Evolutionary conservation across 2,797 vertebrate species (phyloP), one percentile per base, ranked within the genome.

Genomic region (Pagetopsis macropterus): DNA sequence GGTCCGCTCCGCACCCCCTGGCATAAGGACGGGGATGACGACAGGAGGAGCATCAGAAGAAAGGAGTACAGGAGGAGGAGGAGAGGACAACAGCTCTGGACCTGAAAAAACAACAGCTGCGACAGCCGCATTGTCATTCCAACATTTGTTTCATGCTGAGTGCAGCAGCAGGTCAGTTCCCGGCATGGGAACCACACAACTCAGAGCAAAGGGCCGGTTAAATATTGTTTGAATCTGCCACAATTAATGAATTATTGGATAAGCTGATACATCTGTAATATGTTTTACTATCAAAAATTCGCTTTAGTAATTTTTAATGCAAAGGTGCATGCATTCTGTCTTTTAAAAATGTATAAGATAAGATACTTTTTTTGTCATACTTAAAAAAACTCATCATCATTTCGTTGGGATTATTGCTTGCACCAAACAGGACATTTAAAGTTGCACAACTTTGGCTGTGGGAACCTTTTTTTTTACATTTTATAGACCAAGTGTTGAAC

Each of bases 31-130:
- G 78, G 67, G n/a, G 61, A 75, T 56, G 70, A 75, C 27, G 62
- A 76, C 81, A 75, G 68, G 72, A 76, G n/a, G 58, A 81, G 84
- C 60, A 83, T 81, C 75, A 72, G 71, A 21, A 68, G 52, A 76
- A 70, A 87, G 74, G 72, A 72, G 71, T 82, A 80, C 65, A 79
- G 76, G 69, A 70, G 70, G 65, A 74, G 74, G 70, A 76, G 68
- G 56, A 76, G 78, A 76, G 77, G 72, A 87, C 75, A 81, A 87
- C 83, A 84, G 72, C 70, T 48, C 70, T 67, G 79, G 91, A 91
- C 85, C 90, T 94, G 92, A 91, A 93, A 92, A 84, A 95, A 95
- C 93, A 94, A 94, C 94, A 95, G 94, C 93, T 95, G 94, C 57
- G 59, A 85, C 86, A 81, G 83, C 66, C 83, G 14, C 84, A 85